Conservation (phyloP, 2,113 vertebrate species). For the Gallinago undulata region DNA sequence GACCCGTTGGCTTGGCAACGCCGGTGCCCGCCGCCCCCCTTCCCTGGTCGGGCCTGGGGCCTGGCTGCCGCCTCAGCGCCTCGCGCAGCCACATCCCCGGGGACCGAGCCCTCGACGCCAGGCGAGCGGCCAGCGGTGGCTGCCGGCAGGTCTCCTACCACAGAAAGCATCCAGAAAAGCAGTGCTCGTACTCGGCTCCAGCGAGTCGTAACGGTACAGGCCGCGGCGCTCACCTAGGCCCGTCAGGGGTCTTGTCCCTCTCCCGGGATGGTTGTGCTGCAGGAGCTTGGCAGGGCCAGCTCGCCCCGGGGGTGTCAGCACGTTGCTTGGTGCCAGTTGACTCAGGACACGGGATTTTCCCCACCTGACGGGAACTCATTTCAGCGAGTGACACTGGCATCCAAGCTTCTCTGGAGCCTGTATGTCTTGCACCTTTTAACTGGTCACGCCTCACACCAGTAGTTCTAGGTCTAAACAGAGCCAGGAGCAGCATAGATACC, state of each 20-base stretch:
- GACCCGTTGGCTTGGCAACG: not conserved
- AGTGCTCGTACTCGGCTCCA: not conserved
- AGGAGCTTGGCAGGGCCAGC: not conserved
- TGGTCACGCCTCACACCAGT: fast-evolving
- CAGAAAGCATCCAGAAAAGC: not conserved
- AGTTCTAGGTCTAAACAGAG: fast-evolving
- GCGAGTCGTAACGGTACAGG: not conserved
- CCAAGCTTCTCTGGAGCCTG: fast-evolving
- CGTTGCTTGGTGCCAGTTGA: fast-evolving
- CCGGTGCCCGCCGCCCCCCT: too few relatives aligned
- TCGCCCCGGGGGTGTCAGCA: not conserved
- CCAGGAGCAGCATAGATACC: not conserved
- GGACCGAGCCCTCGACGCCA: fast-evolving
- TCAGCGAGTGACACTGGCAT: not conserved
- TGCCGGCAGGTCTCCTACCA: fast-evolving
- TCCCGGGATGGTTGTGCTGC: fast-evolving
- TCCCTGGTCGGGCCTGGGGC: not conserved
- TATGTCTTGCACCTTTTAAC: fast-evolving
- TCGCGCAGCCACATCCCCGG: fast-evolving
- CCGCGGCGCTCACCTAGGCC: not conserved
- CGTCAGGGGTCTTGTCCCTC: not conserved
- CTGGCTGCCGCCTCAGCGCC: fast-evolving
- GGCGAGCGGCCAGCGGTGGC: not conserved
- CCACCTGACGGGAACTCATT: fast-evolving
- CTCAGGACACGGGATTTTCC: not conserved